A percentile compares a stretch with the other conserved stretches of the same genome.
Evolutionary conservation across 2,888 invertebrate species (phyloP).

Genomic region (Physocephala rufipes): DNA sequence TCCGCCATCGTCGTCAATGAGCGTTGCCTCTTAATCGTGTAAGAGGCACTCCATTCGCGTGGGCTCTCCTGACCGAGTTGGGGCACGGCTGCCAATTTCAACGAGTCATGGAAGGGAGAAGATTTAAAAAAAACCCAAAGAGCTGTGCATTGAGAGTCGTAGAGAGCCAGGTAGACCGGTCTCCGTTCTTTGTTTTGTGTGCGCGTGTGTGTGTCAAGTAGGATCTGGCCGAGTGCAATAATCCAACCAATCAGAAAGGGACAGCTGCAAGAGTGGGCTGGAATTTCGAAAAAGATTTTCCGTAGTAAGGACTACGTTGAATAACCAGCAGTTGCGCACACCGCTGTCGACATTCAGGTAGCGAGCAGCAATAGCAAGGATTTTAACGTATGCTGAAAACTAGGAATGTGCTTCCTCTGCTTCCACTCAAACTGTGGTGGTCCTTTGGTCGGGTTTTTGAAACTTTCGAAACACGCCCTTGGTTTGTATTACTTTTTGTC

Average conservation of each 20-base stretch:
- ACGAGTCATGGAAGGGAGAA: slow-evolving; percentile 1
- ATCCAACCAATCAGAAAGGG: slow-evolving; percentile 25
- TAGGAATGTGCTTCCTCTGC: slow-evolving; percentile 11
- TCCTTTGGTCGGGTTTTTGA: not conserved
- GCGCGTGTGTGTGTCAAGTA: slow-evolving; percentile 2
- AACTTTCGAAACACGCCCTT: slow-evolving; percentile 23
- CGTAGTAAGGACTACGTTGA: not conserved
- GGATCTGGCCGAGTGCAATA: not conserved
- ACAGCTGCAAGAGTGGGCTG: slow-evolving; percentile 1
- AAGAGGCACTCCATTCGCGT: slow-evolving; percentile 46
- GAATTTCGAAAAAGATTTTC: not conserved
- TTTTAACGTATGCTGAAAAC: not conserved
- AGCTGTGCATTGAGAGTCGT: slow-evolving; percentile 11
- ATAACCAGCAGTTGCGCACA: slow-evolving; percentile 20
- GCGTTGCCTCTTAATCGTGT: slow-evolving; percentile 35
- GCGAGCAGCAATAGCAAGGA: slow-evolving; percentile 13
- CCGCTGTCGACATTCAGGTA: not conserved
- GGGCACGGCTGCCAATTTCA: slow-evolving; percentile 19
- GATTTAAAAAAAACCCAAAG: slow-evolving; percentile 23
- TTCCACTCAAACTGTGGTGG: not conserved
- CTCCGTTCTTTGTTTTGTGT: no score
- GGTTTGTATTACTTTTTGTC: not conserved
- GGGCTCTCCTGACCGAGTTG: slow-evolving; percentile 4
- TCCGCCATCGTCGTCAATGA: slow-evolving; percentile 26
- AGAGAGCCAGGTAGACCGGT: slow-evolving; percentile 10